phyloP scores from a whole-genome alignment of 2,888 invertebrate species.

The Molorchus minor region DNA sequence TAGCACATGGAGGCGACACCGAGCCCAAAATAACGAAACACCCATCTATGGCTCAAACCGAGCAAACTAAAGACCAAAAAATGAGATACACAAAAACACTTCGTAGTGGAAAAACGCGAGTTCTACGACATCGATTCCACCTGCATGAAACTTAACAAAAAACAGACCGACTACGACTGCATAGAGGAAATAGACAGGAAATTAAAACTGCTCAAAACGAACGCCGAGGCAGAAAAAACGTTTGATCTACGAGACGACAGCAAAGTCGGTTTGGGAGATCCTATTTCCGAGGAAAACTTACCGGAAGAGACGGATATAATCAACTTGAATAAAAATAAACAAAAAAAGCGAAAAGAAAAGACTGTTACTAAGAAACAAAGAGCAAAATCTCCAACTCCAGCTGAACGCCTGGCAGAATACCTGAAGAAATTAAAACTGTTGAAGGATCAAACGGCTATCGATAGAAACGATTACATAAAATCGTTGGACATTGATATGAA shows the following conservation, averaged over 20 bases:
- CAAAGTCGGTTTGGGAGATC: too few species aligned
- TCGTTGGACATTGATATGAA: too few species aligned
- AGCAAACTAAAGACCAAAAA: too few species aligned
- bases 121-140: constrained; percentile 36
- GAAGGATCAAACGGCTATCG: constrained; percentile 23
- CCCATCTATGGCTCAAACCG: background rate
- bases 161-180: background rate
- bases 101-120: constrained; percentile 24
- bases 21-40: constrained; percentile 10
- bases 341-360: too few species aligned
- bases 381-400: background rate
- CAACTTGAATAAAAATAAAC: too few species aligned
- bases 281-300: too few species aligned
- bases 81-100: constrained; percentile 29
- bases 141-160: constrained; percentile 32
- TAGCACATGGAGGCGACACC: background rate
- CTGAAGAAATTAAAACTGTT: constrained; percentile 22
- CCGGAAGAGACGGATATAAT: too few species aligned
- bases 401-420: constrained; percentile 21
- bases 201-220: background rate
- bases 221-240: background rate
- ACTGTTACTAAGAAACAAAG: too few species aligned
- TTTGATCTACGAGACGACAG: too few species aligned
- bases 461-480: too few species aligned
- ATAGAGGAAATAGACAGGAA: background rate